Base-by-base conservation (phyloP, 2,888 invertebrate genomes). In the Thyatira batis region DNA sequence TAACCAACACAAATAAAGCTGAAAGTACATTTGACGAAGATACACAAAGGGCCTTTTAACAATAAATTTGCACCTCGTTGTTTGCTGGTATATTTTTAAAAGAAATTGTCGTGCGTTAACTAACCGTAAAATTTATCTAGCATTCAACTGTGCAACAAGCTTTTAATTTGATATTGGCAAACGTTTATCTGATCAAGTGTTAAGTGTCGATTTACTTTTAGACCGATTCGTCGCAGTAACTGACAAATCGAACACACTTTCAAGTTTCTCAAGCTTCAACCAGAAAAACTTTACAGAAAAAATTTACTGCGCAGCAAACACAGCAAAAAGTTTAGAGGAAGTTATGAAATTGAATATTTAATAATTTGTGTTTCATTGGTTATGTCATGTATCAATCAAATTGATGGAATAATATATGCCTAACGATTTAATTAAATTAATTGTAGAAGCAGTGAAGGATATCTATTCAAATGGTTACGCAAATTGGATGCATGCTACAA, bases 151-250 rank as follows among this genome's bases (percentile, higher is more conserved):
- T 71, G 75, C 72, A 75, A 73, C 72, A 58, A 67, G 70, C 63
- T 77, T 65, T 72, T 77, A 80, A 80, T 73, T 79, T 67, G 63
- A 74, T 80, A 77, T 80, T 80, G 73, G 75, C 77, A 85, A 84
- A 83, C 76, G 78, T 81, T 85, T 84, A 76, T 73, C 69, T 69
- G 68, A 70, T 66, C 69, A 62, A 71, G 61, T 63, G 66, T 74
- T 68, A 66, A 68, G 71, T 76, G 73, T 78, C 76, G 73, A 66
- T 76, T 81, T 75, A 76, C 78, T 70, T 75, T 74, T 65, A 73
- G 67, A 79, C 73, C 73, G 63, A 84, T 85, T 84, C 71, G 82
- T 71, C 72, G 67, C 80, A 74, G 78, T 71, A 72, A 66, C 79
- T 73, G 78, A 73, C 73, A 73, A 71, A 71, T 59, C 71, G 67